A percentile compares a stretch with the other conserved stretches of the same genome.
Conservation (phyloP, 2,113 vertebrate genomes). For the Machaerirhynchus nigripectus region DNA sequence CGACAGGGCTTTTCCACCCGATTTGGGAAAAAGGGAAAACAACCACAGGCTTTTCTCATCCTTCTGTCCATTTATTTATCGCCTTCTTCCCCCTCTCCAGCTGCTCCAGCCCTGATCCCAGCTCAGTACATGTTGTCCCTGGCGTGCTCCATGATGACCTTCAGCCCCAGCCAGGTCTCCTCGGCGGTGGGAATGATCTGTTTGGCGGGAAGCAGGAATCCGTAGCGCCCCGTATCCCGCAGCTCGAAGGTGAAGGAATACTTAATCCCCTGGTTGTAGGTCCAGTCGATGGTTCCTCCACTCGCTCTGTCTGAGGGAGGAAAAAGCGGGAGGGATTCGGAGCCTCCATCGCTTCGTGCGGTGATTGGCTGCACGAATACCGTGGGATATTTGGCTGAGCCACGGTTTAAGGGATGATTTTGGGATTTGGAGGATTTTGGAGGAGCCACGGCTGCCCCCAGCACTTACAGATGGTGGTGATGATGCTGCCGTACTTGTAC, state of each 20-base stretch:
- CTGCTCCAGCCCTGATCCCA: accelerated
- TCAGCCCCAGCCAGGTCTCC: conserved; percentile 90
- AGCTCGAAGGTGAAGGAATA: conserved; percentile 95
- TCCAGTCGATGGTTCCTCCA: conserved; percentile 87
- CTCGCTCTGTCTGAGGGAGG: conserved; percentile 82
- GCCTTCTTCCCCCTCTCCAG: accelerated
- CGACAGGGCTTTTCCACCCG: accelerated
- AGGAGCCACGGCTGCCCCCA: background rate
- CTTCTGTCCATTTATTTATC: background rate
- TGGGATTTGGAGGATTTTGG: background rate
- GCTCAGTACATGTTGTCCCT: conserved; percentile 76
- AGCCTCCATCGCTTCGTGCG: accelerated
- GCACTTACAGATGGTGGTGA: conserved; percentile 89
- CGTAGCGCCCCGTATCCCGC: conserved; percentile 85
- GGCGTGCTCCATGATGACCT: conserved; percentile 82
- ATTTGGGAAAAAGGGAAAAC: accelerated
- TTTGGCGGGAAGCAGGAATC: conserved; percentile 88
- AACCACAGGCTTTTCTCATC: background rate
- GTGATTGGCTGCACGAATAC: too few species aligned
- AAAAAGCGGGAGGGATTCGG: too few species aligned
- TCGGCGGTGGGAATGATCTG: conserved; percentile 88
- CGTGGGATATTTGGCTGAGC: accelerated
- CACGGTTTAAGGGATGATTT: too few species aligned
- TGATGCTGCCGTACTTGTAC: conserved; percentile 86
- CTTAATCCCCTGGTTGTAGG: conserved; percentile 88